Evolutionary conservation across 2,888 invertebrate genomes (phyloP).

Genomic region (Dolomedes plantarius): DNA sequence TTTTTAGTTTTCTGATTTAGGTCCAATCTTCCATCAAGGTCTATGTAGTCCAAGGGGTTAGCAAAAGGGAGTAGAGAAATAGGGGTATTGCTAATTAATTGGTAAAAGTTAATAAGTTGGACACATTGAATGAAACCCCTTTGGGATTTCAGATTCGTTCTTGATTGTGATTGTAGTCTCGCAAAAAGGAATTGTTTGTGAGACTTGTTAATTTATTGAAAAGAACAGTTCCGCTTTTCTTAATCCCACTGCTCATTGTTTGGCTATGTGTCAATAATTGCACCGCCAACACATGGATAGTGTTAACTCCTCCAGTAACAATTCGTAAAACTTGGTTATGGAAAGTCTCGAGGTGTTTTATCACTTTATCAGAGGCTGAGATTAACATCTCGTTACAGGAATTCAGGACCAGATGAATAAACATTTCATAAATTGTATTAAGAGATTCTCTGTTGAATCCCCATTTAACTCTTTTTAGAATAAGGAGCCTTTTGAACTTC

Average conservation of each 20-base stretch:
- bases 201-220: too few species aligned
- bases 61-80: too few species aligned
- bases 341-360: background rate
- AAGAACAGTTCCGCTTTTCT: too few species aligned
- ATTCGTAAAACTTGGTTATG: background rate
- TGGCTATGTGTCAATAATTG: background rate
- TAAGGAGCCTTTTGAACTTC: background rate
- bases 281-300: background rate
- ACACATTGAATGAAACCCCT: background rate
- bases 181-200: background rate
- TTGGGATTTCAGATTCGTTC: background rate
- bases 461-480: slow-evolving; percentile 9
- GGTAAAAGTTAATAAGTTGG: background rate
- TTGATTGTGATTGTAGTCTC: background rate
- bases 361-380: too few species aligned
- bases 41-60: too few species aligned
- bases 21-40: too few species aligned
- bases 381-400: too few species aligned
- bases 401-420: too few species aligned
- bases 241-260: background rate
- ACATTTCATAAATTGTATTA: background rate
- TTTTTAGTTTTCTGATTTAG: too few species aligned
- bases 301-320: background rate
- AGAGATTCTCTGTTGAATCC: background rate
- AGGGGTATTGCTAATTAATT: background rate